Evolutionary conservation across 2,888 invertebrate genomes (phyloP).

Genomic region (Desoria tigrina): DNA sequence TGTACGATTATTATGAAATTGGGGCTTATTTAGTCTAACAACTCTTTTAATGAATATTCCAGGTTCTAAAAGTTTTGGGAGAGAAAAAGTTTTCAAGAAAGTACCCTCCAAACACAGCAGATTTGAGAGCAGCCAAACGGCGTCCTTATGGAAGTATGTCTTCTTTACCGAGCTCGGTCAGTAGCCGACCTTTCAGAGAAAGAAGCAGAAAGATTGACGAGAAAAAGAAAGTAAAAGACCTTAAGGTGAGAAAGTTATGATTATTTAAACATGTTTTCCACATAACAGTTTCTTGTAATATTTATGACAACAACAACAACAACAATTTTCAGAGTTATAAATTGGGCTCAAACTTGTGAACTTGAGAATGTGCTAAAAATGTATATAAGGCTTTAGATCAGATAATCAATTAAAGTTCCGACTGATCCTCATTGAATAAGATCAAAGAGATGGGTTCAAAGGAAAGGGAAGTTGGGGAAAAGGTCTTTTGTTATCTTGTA

Average conservation of each 20-base stretch:
- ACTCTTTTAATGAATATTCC: not conserved
- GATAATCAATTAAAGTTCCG: no score
- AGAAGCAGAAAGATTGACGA: constrained; percentile 70
- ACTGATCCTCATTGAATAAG: no score
- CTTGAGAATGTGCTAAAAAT: no score
- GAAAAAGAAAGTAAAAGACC: constrained; percentile 71
- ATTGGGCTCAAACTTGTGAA: no score
- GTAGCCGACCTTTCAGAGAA: constrained; percentile 74
- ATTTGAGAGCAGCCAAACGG: constrained; percentile 61
- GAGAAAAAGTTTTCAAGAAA: constrained; percentile 61
- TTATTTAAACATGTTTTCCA: not conserved
- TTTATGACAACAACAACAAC: no score
- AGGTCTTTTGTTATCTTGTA: no score
- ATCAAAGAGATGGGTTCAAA: no score
- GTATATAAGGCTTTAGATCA: no score
- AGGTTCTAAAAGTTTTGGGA: constrained; percentile 66
- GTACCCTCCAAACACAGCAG: constrained; percentile 60
- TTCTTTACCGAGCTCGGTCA: constrained; percentile 78
- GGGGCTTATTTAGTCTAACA: no score
- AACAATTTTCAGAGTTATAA: no score
- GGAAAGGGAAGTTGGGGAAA: no score
- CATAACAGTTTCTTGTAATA: not conserved
- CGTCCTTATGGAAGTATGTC: constrained; percentile 78
- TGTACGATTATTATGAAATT: no score
- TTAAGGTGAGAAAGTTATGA: constrained; percentile 66